These are phyloP conservation scores for Nerophis lumbriciformis DNA, from an alignment of 2,113 vertebrate genomes.

Conservation along the genomic window DNA sequence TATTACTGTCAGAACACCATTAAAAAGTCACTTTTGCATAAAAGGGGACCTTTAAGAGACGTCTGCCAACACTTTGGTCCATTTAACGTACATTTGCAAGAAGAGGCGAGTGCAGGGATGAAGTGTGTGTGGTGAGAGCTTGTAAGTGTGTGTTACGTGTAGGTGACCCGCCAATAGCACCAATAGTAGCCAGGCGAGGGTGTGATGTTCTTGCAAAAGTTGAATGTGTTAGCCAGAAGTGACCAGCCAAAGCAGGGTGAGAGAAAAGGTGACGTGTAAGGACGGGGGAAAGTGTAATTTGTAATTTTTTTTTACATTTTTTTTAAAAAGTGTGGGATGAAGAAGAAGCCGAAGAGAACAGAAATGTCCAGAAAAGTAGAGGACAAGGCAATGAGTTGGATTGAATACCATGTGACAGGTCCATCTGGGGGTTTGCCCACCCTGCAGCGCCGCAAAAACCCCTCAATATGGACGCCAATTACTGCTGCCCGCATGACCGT, in stretches of 20 bases:
- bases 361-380: constrained; percentile 36
- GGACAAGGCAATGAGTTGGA: constrained; percentile 75
- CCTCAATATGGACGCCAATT: constrained; percentile 79
- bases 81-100: background rate
- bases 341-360: constrained; percentile 26
- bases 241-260: constrained; percentile 50
- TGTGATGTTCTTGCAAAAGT: constrained; percentile 66
- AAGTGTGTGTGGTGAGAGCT: background rate
- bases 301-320: constrained; percentile 1
- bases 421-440: constrained; percentile 76
- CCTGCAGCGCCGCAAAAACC: constrained; percentile 72
- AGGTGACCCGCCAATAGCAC: constrained; percentile 40
- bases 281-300: constrained; percentile 35
- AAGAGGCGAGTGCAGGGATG: background rate
- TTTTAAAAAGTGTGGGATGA: constrained; percentile 35
- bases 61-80: background rate
- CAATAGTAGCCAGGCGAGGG: constrained; percentile 43
- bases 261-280: constrained; percentile 41
- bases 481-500: constrained; percentile 76
- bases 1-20: no score
- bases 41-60: no score
- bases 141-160: constrained; percentile 21
- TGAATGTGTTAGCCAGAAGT: constrained; percentile 57
- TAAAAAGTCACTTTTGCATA: no score
- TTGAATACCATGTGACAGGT: constrained; percentile 77